These are phyloP conservation scores for Xanthostigma xanthostigma DNA, from an alignment of 2,888 invertebrate genomes.

Conservation along the genomic window DNA sequence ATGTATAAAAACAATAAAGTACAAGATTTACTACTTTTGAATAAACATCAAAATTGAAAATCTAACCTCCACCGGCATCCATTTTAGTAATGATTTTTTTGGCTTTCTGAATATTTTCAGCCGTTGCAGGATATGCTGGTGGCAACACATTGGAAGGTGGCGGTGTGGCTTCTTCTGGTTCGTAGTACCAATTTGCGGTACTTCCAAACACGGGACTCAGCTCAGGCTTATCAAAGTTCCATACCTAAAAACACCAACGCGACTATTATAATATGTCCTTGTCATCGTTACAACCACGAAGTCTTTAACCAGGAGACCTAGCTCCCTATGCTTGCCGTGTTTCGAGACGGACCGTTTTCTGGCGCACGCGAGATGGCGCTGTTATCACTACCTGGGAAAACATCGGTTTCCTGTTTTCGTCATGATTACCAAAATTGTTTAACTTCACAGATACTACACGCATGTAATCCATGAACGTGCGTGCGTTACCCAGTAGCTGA, in stretches of 20 bases:
- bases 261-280: background rate
- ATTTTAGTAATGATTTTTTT: constrained; percentile 39
- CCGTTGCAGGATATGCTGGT: constrained; percentile 33
- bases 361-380: too few relatives aligned
- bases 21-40: background rate
- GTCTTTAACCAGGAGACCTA: too few relatives aligned
- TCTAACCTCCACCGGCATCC: constrained; percentile 32
- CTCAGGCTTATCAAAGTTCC: constrained; percentile 33
- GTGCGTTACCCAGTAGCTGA: too few relatives aligned
- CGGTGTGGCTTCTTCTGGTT: background rate
- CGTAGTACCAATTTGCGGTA: constrained; percentile 13
- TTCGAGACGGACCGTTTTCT: too few relatives aligned
- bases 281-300: background rate
- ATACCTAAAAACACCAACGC: constrained; percentile 18
- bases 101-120: constrained; percentile 42
- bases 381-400: too few relatives aligned
- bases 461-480: too few relatives aligned
- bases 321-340: too few relatives aligned
- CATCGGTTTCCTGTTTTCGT: too few relatives aligned
- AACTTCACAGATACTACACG: too few relatives aligned
- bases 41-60: constrained; percentile 18
- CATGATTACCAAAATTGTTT: too few relatives aligned
- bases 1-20: background rate
- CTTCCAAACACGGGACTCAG: constrained; percentile 23
- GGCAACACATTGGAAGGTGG: constrained; percentile 9